Conservation (phyloP, 92 coral and sea anemone genomes). For the Heteractis magnifica region DNA sequence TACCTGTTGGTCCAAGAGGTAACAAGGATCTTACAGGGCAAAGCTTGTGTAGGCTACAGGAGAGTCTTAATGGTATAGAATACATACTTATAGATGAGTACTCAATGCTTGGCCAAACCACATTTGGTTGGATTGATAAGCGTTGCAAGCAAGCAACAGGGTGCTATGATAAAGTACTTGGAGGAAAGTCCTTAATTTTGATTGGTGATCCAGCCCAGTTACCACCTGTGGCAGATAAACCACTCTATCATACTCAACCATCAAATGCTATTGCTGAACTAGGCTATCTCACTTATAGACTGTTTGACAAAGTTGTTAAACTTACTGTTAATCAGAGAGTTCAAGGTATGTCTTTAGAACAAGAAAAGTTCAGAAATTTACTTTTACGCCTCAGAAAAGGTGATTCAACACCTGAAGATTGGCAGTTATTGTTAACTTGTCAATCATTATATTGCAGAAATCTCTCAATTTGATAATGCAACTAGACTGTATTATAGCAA, state of each 20-base stretch:
- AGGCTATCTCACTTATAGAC: slow-evolving; percentile 43
- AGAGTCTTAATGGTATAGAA: slow-evolving; percentile 25
- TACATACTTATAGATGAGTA: slow-evolving; percentile 66
- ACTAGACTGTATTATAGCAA: slow-evolving; percentile 5
- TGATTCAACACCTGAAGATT: slow-evolving; percentile 53
- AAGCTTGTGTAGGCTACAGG: slow-evolving; percentile 48
- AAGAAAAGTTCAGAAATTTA: slow-evolving; percentile 40
- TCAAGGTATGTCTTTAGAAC: neutral
- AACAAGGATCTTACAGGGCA: slow-evolving; percentile 51
- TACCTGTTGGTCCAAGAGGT: slow-evolving; percentile 45
- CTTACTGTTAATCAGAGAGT: slow-evolving; percentile 31
- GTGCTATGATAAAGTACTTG: slow-evolving; percentile 35
- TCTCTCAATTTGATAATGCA: slow-evolving; percentile 42
- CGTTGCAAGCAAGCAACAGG: slow-evolving; percentile 57
- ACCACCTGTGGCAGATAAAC: slow-evolving; percentile 66
- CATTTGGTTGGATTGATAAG: slow-evolving; percentile 52
- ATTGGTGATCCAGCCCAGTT: slow-evolving; percentile 51
- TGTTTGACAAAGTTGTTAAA: slow-evolving; percentile 51
- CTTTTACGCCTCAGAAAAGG: slow-evolving; percentile 46
- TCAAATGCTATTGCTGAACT: slow-evolving; percentile 55
- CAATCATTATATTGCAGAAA: slow-evolving; percentile 37
- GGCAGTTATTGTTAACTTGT: slow-evolving; percentile 54
- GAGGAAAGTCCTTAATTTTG: slow-evolving; percentile 46
- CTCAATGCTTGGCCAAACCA: slow-evolving; percentile 69
- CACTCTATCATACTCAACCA: slow-evolving; percentile 55